These are phyloP conservation scores for Heliconius congener DNA, from an alignment of 1,140 invertebrate species.

Conservation along the genomic window DNA sequence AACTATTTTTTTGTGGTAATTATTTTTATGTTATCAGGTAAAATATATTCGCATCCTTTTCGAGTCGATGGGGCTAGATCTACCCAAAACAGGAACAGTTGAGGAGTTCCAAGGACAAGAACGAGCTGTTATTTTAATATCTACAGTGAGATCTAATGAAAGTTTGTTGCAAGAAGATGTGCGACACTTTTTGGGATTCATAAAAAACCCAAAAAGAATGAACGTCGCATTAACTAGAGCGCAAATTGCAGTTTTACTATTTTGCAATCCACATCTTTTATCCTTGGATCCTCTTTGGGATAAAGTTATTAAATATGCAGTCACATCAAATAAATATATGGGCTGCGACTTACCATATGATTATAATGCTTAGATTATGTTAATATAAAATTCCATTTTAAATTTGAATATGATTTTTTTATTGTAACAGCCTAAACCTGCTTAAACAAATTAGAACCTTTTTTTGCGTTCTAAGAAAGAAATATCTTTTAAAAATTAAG, in stretches of 20 bases:
- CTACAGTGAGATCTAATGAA: slow-evolving; percentile 88
- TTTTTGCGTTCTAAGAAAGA: too few species aligned
- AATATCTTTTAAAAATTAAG: too few species aligned
- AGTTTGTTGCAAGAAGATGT: slow-evolving; percentile 78
- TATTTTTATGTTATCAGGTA: slow-evolving; percentile 82
- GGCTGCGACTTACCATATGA: slow-evolving; percentile 83
- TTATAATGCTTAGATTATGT: slow-evolving; percentile 4
- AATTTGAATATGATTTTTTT: slow-evolving; percentile 17
- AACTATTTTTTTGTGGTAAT: background rate
- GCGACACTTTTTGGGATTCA: slow-evolving; percentile 87
- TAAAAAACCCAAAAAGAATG: slow-evolving; percentile 88
- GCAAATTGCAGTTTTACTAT: slow-evolving; percentile 88
- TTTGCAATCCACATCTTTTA: slow-evolving; percentile 92
- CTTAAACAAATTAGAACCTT: too few species aligned
- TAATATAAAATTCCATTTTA: slow-evolving; percentile 1
- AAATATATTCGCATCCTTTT: slow-evolving; percentile 87
- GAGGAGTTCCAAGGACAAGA: slow-evolving; percentile 99
- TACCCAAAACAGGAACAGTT: slow-evolving; percentile 94
- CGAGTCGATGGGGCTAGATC: slow-evolving; percentile 83
- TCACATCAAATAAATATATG: slow-evolving; percentile 84
- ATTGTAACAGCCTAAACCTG: background rate
- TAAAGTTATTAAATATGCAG: slow-evolving; percentile 84
- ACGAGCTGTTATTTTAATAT: slow-evolving; percentile 91
- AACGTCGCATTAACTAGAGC: slow-evolving; percentile 94
- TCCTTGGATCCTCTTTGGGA: slow-evolving; percentile 87